These are phyloP conservation scores for Oligia latruncula DNA, from an alignment of 2,888 invertebrate genomes.

Conservation along the genomic window DNA sequence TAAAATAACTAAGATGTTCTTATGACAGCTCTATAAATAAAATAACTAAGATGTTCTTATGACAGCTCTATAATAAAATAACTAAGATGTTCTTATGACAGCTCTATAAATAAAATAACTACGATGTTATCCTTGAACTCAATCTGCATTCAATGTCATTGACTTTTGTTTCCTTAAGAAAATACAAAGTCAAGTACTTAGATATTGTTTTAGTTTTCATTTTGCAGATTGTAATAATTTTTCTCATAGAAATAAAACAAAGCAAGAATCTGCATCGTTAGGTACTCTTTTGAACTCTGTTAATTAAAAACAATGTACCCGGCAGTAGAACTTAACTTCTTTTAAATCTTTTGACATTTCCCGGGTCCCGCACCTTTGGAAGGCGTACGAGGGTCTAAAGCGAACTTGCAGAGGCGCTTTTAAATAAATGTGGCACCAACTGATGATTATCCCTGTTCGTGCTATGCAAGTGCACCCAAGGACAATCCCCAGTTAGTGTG, in stretches of 20 bases:
- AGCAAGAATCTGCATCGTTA: background rate
- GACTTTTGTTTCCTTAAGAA: too few species aligned
- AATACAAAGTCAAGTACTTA: background rate
- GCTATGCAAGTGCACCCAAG: too few species aligned
- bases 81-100: background rate
- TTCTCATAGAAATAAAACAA: background rate
- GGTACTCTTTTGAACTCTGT: too few species aligned
- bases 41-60: background rate
- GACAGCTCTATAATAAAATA: background rate
- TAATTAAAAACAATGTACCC: background rate
- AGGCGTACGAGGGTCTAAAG: too few species aligned
- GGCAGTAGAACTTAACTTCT: background rate
- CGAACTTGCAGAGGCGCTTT: too few species aligned
- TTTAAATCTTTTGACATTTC: background rate
- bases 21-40: background rate
- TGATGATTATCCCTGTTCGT: too few species aligned
- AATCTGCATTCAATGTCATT: conserved; percentile 9
- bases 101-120: background rate
- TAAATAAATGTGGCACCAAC: too few species aligned
- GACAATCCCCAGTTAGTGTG: too few species aligned
- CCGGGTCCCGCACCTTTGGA: too few species aligned
- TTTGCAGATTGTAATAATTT: background rate
- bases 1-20: background rate
- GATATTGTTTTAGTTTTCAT: background rate
- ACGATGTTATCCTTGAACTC: background rate